These are phyloP conservation scores for Lucifuga dentata DNA, from an alignment of 2,113 vertebrate genomes.

Conservation along the genomic window DNA sequence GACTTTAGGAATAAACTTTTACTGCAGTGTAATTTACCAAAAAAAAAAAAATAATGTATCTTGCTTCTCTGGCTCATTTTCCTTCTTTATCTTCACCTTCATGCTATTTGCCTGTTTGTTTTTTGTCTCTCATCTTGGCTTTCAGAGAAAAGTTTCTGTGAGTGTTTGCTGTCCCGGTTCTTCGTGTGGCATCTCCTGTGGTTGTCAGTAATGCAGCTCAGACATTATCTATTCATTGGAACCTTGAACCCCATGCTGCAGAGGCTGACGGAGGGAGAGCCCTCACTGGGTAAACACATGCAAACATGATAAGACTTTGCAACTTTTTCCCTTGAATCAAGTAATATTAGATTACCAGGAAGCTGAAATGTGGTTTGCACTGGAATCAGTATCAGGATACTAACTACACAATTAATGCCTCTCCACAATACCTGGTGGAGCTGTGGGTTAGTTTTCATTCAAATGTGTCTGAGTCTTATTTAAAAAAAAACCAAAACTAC, in stretches of 20 bases:
- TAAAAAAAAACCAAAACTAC: no score
- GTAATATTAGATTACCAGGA: no score
- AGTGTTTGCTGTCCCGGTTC: conserved; percentile 84
- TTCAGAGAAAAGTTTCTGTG: conserved; percentile 79
- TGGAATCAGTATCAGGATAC: no score
- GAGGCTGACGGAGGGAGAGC: conserved; percentile 75
- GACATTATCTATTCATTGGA: conserved; percentile 93
- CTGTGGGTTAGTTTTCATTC: no score
- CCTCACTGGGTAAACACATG: conserved; percentile 76
- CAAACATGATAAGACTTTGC: background rate
- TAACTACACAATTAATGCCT: no score
- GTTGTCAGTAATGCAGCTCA: conserved; percentile 91
- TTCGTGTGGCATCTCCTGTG: conserved; percentile 88
- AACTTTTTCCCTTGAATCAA: no score
- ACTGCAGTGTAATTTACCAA: no score
- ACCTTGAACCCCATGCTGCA: conserved; percentile 89
- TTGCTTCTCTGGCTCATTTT: background rate
- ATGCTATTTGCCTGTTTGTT: background rate
- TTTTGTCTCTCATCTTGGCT: background rate
- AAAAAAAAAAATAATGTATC: background rate
- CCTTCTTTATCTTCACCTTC: background rate
- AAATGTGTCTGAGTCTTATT: no score
- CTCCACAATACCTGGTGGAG: no score
- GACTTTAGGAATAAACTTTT: no score
- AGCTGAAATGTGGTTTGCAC: no score